Base-by-base conservation (phyloP, 1,140 invertebrate genomes). In the Diabrotica undecimpunctata region DNA sequence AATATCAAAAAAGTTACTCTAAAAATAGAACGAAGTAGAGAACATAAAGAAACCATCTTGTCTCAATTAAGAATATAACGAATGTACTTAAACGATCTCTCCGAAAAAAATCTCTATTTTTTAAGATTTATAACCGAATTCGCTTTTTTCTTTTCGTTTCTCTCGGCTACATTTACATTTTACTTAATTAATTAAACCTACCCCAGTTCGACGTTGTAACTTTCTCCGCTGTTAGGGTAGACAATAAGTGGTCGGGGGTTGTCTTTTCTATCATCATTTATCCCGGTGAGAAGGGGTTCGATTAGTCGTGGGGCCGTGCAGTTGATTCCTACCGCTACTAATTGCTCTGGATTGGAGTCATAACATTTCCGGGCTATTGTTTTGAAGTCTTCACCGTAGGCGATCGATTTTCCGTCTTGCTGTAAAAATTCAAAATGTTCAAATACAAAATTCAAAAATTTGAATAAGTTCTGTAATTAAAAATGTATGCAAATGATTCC, bases 281-380 rank as follows among this genome's bases (percentile, higher is more conserved):
- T 81, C 11, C 83, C 82, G 63, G 79, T 79, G 54, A 93, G 73
- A 14, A 93, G 80, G 38, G 79, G 67, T 46, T 79, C 74, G 7
- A 89, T 81, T 64, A 81, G 71, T 59, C 78, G 78, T 3, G 92
- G 90, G 58, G 85, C 79, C 1, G 92, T 83, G 78, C 95, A 97
- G 78, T 97, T 97, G 0, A 94, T 85, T 1, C 95, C 95, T 55
- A 96, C 84, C 4, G 87, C 94, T 41, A 90, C 80, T 41, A 93
- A 81, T 77, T 92, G 87, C 12, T 86, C 80, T 5, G 85, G 84
- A 70, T 84, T 85, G 35, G 77, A 76, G 64, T 83, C 83, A 81
- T 86, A 92, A 78, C 87, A 90, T 64, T 78, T 81, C 68, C 83
- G 67, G 4, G 74, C 81, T 0, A 77, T 83, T 62, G 84, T 77